Base-by-base conservation (phyloP, 2,797 vertebrate species). In the Catamblyrhynchus diadema region DNA sequence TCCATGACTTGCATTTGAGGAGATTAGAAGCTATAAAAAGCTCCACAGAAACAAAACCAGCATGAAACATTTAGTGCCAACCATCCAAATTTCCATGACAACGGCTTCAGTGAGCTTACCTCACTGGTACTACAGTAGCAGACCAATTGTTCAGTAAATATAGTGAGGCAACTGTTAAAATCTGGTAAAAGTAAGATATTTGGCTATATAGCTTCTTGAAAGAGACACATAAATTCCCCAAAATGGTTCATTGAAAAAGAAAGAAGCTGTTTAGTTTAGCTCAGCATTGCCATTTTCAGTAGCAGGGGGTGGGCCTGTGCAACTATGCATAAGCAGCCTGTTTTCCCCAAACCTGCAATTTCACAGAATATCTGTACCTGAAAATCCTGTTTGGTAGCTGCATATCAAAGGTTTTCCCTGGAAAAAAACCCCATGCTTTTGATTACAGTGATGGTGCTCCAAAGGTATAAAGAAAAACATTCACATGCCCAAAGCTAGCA, bases 341-440 rank as follows among this genome's bases (percentile, higher is more conserved):
- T 86, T 86, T 62, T 62, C 44, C 64, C 39, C 56, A 86, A 59
- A 79, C 81, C 64, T 47, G 39, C 70, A 64, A 74, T 67, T 92
- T 93, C 86, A 71, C 41, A 85, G 48, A 30, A 3, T 54, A 83
- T 61, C 74, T 86, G 28, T 51, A 93, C 86, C 84, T 85, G 86
- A 96, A 94, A 95, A 92, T 92, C 93, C 75, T 89, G 92, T 91
- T 85, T 81, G 42, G 57, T 59, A 85, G 67, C 71, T 77, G 35
- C 30, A 41, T 91, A 91, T 72, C 88, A 95, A 94, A 95, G 41
- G 54, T 28, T 77, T 23, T 19, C 45, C 57, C 53, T 14, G 23
- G 18, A 62, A 92, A 87, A 87, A 81, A 56, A 4, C 1, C 0
- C 0, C 2, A 35, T 14, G 41, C 15, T 94, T 92, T 66, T 91